Base-by-base conservation (phyloP, 2,797 vertebrate species). In the Balearica regulorum region DNA sequence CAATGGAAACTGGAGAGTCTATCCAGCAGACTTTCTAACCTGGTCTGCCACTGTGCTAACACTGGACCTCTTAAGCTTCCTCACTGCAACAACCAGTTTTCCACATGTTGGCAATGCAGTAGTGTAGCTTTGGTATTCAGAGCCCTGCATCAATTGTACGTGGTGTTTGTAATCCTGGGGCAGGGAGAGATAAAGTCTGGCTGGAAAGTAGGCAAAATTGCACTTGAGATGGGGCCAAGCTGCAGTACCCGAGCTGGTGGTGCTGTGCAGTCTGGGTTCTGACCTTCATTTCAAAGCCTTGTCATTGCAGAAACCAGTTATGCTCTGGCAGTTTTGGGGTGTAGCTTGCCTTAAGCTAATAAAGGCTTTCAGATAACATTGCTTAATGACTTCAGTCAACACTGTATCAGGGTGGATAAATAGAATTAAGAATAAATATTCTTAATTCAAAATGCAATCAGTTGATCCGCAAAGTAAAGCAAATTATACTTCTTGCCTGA, bases 311-410 rank as follows among this genome's bases (percentile, higher is more conserved):
- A 69, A 95, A 83, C 31, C 85, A 86, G 83, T 39, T 68, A 33
- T 62, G 70, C 49, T 83, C 73, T 77, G 60, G 60, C 83, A 94
- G 86, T 75, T 90, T 49, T 89, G 60, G 95, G 94, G 96, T 86
- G 91, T 94, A 93, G 55, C 83, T 87, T 89, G 58, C 77, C 72
- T 96, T 93, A 83, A 94, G 76, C 86, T 96, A 97, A 97, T 65
- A 95, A 83, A 85, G 46, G 35, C 41, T 73, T 90, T 76, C 51
- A 95, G 97, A 97, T 97, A 97, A 96, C 84, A 78, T 84, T 96
- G 61, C 92, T 90, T 89, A 95, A 95, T 95, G 68, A 94, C 93
- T 91, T 95, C 39, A 83, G 92, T 94, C 95, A 96, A 96, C 68
- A 89, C 20, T 2, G 0, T 83, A 81, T 87, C 78, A 41, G 78